Conservation (phyloP, 1,140 invertebrate species). For the Mesaphorura yosii region DNA sequence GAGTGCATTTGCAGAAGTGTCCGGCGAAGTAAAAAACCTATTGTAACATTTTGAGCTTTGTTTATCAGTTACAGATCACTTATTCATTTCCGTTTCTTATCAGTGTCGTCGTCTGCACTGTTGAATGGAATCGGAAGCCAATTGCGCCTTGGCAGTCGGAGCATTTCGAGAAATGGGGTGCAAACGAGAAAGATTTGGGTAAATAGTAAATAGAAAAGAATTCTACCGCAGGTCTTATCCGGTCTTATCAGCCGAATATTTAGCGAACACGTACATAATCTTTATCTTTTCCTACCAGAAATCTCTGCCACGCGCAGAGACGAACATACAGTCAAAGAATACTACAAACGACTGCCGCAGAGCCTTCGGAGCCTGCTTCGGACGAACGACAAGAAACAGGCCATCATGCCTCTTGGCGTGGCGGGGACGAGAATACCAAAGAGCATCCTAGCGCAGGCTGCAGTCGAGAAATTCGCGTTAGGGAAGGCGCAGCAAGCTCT, state of each 20-base stretch:
- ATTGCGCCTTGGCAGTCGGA: constrained; percentile 10
- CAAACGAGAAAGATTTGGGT: neutral
- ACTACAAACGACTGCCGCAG: constrained; percentile 15
- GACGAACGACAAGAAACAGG: constrained; percentile 12
- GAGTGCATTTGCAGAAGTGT: constrained; percentile 20
- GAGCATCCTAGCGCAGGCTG: constrained; percentile 10
- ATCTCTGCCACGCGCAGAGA: constrained; percentile 14
- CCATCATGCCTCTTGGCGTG: constrained; percentile 26
- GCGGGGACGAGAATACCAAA: constrained; percentile 24
- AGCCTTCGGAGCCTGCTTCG: constrained; percentile 13
- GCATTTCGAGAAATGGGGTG: constrained; percentile 1
- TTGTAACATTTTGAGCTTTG: neutral
- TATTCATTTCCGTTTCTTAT: neutral
- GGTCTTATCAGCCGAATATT: neutral
- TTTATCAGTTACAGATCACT: neutral
- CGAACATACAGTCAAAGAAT: constrained; percentile 16
- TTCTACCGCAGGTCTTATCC: neutral
- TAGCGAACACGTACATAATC: no score
- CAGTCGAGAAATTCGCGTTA: neutral
- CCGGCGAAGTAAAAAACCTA: constrained; percentile 19
- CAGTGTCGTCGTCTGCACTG: constrained; percentile 27
- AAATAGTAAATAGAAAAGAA: neutral
- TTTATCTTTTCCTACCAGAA: constrained; percentile 8
- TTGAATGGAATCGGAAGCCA: constrained; percentile 29
- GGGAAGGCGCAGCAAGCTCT: neutral